Conservation (phyloP, 2,113 vertebrate species). For the Embiotoca jacksoni region DNA sequence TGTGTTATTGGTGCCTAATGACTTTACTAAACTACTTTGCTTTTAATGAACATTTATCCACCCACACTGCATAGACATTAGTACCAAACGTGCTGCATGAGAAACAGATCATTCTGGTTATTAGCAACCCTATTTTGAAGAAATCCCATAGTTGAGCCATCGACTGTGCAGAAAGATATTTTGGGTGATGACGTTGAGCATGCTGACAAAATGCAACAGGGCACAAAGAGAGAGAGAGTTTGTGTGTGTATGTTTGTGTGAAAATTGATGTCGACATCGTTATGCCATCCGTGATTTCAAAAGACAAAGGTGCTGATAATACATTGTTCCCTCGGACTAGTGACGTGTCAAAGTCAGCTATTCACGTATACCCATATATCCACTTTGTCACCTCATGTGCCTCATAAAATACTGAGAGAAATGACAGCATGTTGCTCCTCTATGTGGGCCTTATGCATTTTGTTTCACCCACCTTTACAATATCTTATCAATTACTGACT, state of each 20-base stretch:
- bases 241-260: neutral
- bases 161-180: slow-evolving; percentile 32
- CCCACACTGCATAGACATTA: slow-evolving; percentile 40
- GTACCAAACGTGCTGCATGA: slow-evolving; percentile 43
- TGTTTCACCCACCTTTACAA: slow-evolving; percentile 48
- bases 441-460: slow-evolving; percentile 36
- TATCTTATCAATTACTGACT: slow-evolving; percentile 71
- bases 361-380: slow-evolving; percentile 38
- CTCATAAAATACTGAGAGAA: slow-evolving; percentile 19
- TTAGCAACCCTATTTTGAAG: slow-evolving; percentile 33
- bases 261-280: slow-evolving; percentile 19
- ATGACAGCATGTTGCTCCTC: slow-evolving; percentile 35
- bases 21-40: slow-evolving; percentile 40
- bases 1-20: slow-evolving; percentile 9
- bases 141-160: neutral
- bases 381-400: slow-evolving; percentile 53
- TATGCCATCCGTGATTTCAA: slow-evolving; percentile 22
- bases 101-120: slow-evolving; percentile 41
- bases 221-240: slow-evolving; percentile 29
- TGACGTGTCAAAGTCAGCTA: slow-evolving; percentile 39
- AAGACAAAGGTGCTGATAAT: slow-evolving; percentile 35
- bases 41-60: slow-evolving; percentile 49
- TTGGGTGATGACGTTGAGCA: slow-evolving; percentile 7
- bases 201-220: neutral
- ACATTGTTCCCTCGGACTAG: slow-evolving; percentile 12